Conservation (phyloP, 2,113 vertebrate species). For the Callorhinus ursinus region DNA sequence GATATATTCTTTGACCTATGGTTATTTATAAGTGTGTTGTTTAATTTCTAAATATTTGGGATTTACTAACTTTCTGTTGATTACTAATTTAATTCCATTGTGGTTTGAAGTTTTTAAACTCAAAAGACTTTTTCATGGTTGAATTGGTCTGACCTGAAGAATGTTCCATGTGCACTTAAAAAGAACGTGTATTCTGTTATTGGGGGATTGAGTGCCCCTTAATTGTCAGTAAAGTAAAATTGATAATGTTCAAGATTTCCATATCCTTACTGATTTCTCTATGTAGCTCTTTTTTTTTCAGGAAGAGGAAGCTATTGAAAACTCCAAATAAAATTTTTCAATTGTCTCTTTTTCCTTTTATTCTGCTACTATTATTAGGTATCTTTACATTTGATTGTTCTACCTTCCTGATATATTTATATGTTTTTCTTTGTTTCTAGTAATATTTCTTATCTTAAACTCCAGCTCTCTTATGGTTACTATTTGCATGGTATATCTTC, state of each 20-base stretch:
- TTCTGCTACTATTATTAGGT: not conserved
- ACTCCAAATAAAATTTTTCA: not conserved
- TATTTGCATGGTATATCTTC: not conserved
- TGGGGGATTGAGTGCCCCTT: not conserved
- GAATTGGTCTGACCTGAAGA: not conserved
- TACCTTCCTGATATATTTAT: not conserved
- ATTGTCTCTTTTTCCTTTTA: not conserved
- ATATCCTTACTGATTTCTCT: not conserved
- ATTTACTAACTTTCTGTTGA: not conserved
- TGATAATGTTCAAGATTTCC: not conserved
- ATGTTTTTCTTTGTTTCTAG: not conserved
- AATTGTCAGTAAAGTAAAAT: not conserved
- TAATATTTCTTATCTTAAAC: not conserved
- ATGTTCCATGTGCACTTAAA: not conserved
- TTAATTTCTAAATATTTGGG: not conserved
- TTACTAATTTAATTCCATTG: not conserved
- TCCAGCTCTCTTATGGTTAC: not conserved
- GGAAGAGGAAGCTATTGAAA: not conserved
- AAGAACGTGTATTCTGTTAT: not conserved
- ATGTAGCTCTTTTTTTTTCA: not conserved
- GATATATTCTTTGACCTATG: not conserved
- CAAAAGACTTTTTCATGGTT: not conserved
- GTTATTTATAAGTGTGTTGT: not conserved
- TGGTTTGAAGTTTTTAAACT: not conserved
- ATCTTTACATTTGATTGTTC: not conserved